A percentile compares a stretch with the other conserved stretches of the same genome.
These are phyloP conservation scores for Triplophysa yarkandensis DNA, from an alignment of 2,797 vertebrate genomes.

Conservation along the genomic window DNA sequence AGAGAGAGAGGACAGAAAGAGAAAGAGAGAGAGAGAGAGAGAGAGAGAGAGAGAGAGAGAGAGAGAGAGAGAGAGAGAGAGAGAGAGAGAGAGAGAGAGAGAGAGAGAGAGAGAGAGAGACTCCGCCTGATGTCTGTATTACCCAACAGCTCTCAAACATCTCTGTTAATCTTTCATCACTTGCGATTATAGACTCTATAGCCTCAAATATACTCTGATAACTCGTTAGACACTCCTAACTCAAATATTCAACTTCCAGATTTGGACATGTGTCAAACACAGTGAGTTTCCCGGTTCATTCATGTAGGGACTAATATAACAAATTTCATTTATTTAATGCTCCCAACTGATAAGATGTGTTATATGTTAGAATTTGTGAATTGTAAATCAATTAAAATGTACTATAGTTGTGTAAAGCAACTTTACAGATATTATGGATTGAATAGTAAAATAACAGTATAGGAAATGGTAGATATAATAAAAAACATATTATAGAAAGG, in stretches of 20 bases:
- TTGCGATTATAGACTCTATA: neutral
- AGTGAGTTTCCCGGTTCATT: neutral
- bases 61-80: conserved; percentile 58
- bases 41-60: conserved; percentile 62
- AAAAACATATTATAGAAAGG: too few relatives aligned
- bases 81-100: conserved; percentile 65
- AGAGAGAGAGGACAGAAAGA: conserved; percentile 58
- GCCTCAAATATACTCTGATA: neutral
- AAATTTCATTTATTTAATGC: neutral
- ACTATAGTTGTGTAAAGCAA: too few relatives aligned
- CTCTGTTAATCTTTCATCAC: conserved; percentile 24
- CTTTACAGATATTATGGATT: too few relatives aligned
- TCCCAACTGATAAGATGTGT: neutral
- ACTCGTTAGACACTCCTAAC: conserved; percentile 12
- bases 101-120: conserved; percentile 8
- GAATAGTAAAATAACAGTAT: too few relatives aligned
- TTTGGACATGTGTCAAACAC: neutral
- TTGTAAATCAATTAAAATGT: too few relatives aligned
- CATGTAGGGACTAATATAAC: neutral
- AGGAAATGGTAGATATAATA: too few relatives aligned
- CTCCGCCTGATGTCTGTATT: conserved; percentile 37
- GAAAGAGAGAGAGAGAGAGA: conserved; percentile 63
- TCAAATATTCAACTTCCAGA: neutral
- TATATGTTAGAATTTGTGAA: neutral
- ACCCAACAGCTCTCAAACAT: conserved; percentile 35